Percentiles rank a stretch among this genome's conserved stretches.
These are phyloP conservation scores for Lates calcarifer DNA, from an alignment of 2,113 vertebrate genomes.

Conservation along the genomic window DNA sequence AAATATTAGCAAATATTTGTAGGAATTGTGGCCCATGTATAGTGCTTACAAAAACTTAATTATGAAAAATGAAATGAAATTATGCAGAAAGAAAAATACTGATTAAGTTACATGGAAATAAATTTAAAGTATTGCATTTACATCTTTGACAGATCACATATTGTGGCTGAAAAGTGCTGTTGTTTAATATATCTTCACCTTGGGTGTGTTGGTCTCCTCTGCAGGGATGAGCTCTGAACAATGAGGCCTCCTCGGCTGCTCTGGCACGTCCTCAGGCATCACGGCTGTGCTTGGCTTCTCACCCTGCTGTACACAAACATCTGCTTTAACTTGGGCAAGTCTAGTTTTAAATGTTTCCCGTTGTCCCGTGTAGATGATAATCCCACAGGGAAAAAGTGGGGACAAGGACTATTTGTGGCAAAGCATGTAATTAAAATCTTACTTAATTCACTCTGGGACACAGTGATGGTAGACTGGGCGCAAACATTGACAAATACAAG, in stretches of 20 bases:
- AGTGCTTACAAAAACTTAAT: neutral
- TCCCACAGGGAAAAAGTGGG: too few species aligned
- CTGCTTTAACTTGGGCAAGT: conserved; percentile 15
- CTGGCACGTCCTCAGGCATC: conserved; percentile 85
- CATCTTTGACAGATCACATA: neutral
- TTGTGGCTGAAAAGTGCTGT: neutral
- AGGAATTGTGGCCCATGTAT: neutral
- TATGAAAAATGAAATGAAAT: neutral
- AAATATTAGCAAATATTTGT: neutral
- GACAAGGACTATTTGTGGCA: neutral
- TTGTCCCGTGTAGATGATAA: neutral
- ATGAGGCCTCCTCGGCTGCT: conserved; percentile 87
- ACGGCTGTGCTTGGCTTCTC: conserved; percentile 60
- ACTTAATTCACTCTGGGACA: conserved; percentile 7
- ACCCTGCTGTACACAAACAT: conserved; percentile 52
- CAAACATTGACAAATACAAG: conserved; percentile 24
- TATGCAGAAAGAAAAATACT: neutral
- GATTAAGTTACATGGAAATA: neutral
- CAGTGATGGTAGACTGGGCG: conserved; percentile 1
- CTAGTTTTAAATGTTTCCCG: conserved; percentile 2
- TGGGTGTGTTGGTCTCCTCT: conserved; percentile 83
- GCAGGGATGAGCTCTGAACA: conserved; percentile 88
- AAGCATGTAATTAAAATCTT: conserved; percentile 19
- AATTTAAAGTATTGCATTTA: neutral
- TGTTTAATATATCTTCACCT: conserved; percentile 77